phyloP scores from a whole-genome alignment of 2,797 vertebrate genomes.

The Gallinago stenura region DNA sequence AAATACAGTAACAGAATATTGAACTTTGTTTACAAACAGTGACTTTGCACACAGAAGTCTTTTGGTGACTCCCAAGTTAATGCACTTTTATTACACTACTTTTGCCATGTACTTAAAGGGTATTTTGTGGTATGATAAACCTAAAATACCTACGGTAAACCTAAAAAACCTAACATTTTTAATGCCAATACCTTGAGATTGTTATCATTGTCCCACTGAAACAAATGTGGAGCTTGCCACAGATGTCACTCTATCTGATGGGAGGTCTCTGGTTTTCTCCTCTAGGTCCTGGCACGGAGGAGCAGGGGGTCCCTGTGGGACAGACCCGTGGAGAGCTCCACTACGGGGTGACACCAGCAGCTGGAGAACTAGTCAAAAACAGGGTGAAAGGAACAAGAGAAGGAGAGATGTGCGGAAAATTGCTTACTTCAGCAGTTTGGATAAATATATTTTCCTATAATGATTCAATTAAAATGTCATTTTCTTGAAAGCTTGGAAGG shows the following conservation, averaged over 20 bases:
- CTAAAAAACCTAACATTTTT: too few species aligned
- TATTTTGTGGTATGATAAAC: accelerated
- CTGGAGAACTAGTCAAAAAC: accelerated
- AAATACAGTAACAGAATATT: accelerated
- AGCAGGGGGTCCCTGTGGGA: accelerated
- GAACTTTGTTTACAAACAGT: background rate
- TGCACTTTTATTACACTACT: accelerated
- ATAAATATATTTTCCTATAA: background rate
- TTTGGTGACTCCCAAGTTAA: background rate
- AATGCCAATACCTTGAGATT: accelerated
- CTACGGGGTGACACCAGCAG: accelerated
- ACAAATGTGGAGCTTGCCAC: background rate
- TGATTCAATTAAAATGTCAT: background rate
- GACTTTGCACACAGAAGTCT: background rate
- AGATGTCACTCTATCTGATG: accelerated
- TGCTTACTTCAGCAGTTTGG: background rate
- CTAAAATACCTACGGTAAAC: too few species aligned
- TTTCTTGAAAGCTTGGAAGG: background rate
- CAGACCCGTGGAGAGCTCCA: background rate
- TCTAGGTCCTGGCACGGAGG: background rate
- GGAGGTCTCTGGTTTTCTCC: background rate
- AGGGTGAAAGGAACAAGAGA: background rate
- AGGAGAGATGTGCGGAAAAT: background rate
- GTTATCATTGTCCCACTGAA: accelerated
- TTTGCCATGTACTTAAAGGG: background rate